These are phyloP conservation scores for Odontophorus gujanensis DNA, from an alignment of 2,113 vertebrate genomes.

Conservation along the genomic window DNA sequence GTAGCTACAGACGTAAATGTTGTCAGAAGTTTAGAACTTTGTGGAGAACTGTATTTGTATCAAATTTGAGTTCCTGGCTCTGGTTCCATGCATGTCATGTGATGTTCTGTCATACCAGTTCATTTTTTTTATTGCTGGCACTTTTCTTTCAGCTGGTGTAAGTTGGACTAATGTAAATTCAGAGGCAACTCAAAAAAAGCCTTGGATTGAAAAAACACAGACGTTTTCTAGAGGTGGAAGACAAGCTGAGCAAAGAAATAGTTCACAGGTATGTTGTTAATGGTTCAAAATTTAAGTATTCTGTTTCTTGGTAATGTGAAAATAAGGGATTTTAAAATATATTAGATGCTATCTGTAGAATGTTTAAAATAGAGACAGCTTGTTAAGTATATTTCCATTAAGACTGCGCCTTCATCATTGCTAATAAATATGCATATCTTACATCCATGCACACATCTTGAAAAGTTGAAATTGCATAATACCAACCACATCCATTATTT, in stretches of 20 bases:
- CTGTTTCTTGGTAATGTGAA: not conserved
- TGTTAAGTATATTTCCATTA: not conserved
- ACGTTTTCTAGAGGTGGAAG: constrained; percentile 87
- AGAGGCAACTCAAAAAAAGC: constrained; percentile 87
- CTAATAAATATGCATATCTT: not conserved
- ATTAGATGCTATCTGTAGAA: not conserved
- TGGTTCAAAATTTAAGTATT: not conserved
- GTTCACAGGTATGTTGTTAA: constrained; percentile 82
- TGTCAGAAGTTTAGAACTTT: not conserved
- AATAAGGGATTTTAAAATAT: not conserved
- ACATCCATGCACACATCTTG: fast-evolving
- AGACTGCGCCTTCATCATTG: not conserved
- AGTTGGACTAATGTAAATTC: constrained; percentile 89
- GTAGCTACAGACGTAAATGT: not conserved
- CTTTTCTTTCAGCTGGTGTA: constrained; percentile 71
- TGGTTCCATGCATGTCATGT: not conserved
- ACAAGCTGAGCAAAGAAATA: constrained; percentile 85
- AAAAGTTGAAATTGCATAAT: not conserved
- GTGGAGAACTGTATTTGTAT: not conserved
- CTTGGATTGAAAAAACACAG: constrained; percentile 87
- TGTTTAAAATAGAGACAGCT: not conserved
- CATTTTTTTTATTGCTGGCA: not conserved
- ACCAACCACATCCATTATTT: not conserved
- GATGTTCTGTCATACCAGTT: not conserved
- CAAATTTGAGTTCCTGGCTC: not conserved